Evolutionary conservation across 2,113 vertebrate species (phyloP).

Genomic region (Amphilophus citrinellus): DNA sequence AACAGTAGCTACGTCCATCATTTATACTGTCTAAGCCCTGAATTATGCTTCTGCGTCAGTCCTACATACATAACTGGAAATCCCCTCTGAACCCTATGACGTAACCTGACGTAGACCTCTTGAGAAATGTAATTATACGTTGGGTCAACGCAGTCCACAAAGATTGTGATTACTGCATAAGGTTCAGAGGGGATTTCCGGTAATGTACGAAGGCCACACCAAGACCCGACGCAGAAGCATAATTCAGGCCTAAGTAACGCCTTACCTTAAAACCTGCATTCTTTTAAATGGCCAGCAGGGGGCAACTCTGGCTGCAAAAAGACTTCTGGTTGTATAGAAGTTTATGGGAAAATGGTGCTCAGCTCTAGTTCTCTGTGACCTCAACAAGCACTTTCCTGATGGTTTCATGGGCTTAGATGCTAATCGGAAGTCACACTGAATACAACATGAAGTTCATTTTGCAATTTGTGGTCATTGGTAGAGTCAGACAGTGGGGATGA

Average conservation of each 20-base stretch:
- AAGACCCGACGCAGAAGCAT: no score
- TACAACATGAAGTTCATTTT: neutral
- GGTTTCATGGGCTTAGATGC: fast-evolving
- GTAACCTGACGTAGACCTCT: no score
- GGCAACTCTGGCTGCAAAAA: neutral
- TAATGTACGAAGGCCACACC: no score
- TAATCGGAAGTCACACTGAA: neutral
- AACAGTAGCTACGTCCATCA: neutral
- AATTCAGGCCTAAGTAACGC: no score
- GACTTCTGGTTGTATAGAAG: neutral
- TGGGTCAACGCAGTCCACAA: no score
- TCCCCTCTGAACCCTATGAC: no score
- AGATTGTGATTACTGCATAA: no score
- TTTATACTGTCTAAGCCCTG: no score
- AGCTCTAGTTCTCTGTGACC: neutral
- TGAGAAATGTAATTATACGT: no score
- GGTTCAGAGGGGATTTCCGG: no score
- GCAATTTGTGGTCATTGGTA: neutral
- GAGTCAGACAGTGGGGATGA: neutral
- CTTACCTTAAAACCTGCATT: neutral
- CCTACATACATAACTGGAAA: no score
- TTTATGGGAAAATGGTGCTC: neutral
- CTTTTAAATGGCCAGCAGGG: neutral
- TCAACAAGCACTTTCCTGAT: neutral
- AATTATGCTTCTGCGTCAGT: no score